Evolutionary conservation across 2,113 vertebrate species (phyloP), one percentile per base, ranked within the genome.

Genomic region (Chaenogobius annularis): DNA sequence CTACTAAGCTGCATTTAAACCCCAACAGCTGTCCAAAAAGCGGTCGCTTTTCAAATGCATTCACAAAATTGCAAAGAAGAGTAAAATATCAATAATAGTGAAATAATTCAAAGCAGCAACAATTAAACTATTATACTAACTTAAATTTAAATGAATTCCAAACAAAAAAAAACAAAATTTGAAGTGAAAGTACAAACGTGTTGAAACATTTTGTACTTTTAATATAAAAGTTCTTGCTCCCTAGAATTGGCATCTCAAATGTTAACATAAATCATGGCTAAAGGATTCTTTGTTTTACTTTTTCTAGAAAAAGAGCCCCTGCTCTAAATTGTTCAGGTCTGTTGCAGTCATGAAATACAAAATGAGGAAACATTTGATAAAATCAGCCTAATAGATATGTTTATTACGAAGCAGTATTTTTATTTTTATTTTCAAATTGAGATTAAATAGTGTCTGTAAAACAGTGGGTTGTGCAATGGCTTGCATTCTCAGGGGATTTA

Each of bases 381-480:
- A 40, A 40, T 40, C 37, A 31, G 26, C 26, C 8, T 40, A 40
- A 40, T 40, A 40, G 37, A 40, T 48, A 7, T 48, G 47, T 50
- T 50, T 19, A 50, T 19, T 19, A 0, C 19, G 47, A 48, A 48
- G 47, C 3, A 50, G 15, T 14, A 19, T 50, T 40, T 1, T 40
- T 40, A 5, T 40, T 40, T 6, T 40, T 40, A 7, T 52, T 15
- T 23, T 58, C 22, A 58, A 58, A 14, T 26, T 58, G 1, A 58
- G 13, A 58, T 26, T 67, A 40, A 80, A 58, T 72, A 72, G 43
- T 70, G 72, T 88, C 76, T 81, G 73, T 75, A 66, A 83, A 75
- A 69, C 19, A 79, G 58, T 61, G 14, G 13, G 78, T 77, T 66
- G 90, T 14, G 37, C 80, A 90, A 86, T 73, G 47, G 69, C 71